A percentile compares a stretch with the other conserved stretches of the same genome.
These are phyloP conservation scores for Larimichthys crocea DNA, from an alignment of 2,113 vertebrate species.

Conservation along the genomic window DNA sequence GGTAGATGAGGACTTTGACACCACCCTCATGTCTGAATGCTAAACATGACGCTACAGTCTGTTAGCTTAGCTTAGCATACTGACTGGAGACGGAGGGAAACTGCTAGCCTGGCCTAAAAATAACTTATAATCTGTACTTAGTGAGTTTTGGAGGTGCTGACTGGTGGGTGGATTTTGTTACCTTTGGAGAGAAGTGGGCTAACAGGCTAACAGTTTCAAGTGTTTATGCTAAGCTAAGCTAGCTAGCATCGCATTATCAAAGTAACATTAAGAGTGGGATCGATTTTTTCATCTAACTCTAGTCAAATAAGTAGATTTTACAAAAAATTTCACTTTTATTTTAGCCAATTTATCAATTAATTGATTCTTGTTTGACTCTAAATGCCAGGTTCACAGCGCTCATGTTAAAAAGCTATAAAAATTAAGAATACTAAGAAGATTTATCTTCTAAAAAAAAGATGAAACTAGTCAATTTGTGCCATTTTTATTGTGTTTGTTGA, in stretches of 20 bases:
- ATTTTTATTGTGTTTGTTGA: background rate
- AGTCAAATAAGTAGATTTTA: slow-evolving; percentile 10
- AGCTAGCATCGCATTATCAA: background rate
- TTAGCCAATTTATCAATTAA: slow-evolving; percentile 2
- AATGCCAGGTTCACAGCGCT: background rate
- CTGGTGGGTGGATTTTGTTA: background rate
- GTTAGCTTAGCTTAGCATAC: slow-evolving; percentile 25
- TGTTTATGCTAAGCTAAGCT: slow-evolving; percentile 2
- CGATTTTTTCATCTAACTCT: background rate
- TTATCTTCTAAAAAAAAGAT: background rate
- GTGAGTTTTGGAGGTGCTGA: background rate
- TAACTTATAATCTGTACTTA: background rate
- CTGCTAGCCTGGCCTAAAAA: background rate
- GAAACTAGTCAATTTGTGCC: background rate
- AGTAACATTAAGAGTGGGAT: background rate
- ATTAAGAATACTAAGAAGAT: background rate
- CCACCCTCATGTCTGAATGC: background rate
- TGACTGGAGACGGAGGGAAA: background rate
- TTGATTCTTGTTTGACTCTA: background rate
- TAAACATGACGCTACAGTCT: background rate
- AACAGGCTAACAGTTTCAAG: slow-evolving; percentile 2
- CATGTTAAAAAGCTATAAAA: too few species aligned
- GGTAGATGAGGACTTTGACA: slow-evolving; percentile 1
- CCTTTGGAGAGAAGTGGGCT: background rate
- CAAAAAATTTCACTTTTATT: slow-evolving; percentile 8